Evolutionary conservation across 1,140 invertebrate species (phyloP).

Genomic region (Pomacea maculata): DNA sequence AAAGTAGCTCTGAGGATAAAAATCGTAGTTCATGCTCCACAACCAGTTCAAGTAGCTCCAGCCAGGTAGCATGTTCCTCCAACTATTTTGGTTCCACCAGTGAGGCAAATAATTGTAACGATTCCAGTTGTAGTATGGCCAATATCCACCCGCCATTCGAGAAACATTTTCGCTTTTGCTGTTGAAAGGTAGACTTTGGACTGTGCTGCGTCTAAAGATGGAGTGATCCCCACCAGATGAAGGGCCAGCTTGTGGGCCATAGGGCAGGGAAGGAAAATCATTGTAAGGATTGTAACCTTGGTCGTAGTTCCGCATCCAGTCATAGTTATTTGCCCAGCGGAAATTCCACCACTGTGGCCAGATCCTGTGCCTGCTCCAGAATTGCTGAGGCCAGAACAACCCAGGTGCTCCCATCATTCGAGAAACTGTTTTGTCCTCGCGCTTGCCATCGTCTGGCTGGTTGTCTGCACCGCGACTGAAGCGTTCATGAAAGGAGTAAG

Average conservation of each 20-base stretch:
- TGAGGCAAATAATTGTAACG: constrained; percentile 6
- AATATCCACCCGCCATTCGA: constrained; percentile 10
- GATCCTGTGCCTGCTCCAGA: neutral
- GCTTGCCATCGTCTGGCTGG: no score
- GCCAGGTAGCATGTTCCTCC: neutral
- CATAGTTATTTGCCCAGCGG: no score
- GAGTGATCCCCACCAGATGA: neutral
- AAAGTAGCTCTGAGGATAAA: neutral
- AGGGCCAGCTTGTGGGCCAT: no score
- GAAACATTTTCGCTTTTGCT: neutral
- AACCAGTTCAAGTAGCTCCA: constrained; percentile 13
- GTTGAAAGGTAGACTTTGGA: neutral
- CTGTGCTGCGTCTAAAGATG: constrained; percentile 6
- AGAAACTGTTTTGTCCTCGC: neutral
- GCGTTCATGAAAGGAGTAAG: neutral
- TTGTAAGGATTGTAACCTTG: no score
- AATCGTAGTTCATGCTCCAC: neutral
- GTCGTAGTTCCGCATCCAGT: no score
- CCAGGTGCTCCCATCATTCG: constrained; percentile 10
- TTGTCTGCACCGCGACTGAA: neutral
- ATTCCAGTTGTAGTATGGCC: constrained; percentile 13
- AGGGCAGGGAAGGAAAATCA: no score
- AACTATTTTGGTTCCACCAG: neutral
- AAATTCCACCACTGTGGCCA: constrained; percentile 3
- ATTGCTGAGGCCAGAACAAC: neutral